Conservation (phyloP, 2,797 vertebrate genomes). For the Botia kubotai region DNA sequence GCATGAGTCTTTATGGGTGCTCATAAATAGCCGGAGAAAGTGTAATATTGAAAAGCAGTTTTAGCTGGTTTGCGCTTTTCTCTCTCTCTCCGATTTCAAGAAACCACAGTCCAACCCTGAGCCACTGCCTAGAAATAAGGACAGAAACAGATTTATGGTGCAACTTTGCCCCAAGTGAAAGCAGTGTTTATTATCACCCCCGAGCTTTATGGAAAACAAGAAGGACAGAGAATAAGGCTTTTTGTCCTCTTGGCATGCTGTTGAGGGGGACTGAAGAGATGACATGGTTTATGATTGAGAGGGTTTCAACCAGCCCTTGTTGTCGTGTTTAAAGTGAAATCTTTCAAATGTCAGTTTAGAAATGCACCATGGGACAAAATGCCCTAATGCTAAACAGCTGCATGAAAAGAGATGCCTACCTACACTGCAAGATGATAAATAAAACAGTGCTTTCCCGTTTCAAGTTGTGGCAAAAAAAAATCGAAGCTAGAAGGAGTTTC, state of each 20-base stretch:
- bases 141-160: slow-evolving; percentile 65
- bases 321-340: slow-evolving; percentile 38
- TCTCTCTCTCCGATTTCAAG: slow-evolving; percentile 48
- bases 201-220: slow-evolving; percentile 55
- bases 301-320: slow-evolving; percentile 30
- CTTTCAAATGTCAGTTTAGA: slow-evolving; percentile 20
- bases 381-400: slow-evolving; percentile 34
- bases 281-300: slow-evolving; percentile 24
- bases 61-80: slow-evolving; percentile 44
- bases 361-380: slow-evolving; percentile 36
- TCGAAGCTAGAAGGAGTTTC: slow-evolving; percentile 15
- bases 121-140: slow-evolving; percentile 50
- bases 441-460: slow-evolving; percentile 29
- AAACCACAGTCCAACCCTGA: slow-evolving; percentile 57
- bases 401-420: slow-evolving; percentile 39
- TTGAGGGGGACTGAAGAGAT: slow-evolving; percentile 18
- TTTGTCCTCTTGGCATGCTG: slow-evolving; percentile 35
- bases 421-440: slow-evolving; percentile 47
- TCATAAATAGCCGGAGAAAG: slow-evolving; percentile 63
- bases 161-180: slow-evolving; percentile 36
- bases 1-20: slow-evolving; percentile 63
- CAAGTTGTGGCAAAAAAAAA: slow-evolving; percentile 7
- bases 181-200: slow-evolving; percentile 54
- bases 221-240: slow-evolving; percentile 37
- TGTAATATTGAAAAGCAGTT: slow-evolving; percentile 53